phyloP scores from a whole-genome alignment of 2,888 invertebrate species.

The Dasypolia templi region DNA sequence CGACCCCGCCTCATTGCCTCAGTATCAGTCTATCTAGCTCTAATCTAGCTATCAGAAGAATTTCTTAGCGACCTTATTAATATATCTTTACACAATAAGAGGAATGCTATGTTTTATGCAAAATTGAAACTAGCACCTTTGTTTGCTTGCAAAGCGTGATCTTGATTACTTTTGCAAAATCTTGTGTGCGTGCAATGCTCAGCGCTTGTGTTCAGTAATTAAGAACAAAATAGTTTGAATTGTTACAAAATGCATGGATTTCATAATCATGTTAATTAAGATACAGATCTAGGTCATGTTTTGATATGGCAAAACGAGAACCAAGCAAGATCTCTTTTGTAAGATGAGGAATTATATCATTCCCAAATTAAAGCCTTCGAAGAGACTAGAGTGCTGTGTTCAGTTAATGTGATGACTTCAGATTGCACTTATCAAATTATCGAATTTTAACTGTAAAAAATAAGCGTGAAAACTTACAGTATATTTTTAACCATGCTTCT shows the following conservation, averaged over 20 bases:
- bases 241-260: constrained; percentile 34
- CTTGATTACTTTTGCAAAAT: constrained; percentile 48
- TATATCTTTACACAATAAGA: neutral
- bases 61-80: neutral
- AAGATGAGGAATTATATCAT: neutral
- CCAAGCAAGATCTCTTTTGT: constrained; percentile 2
- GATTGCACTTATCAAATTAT: neutral
- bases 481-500: neutral
- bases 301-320: neutral
- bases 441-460: neutral
- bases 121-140: constrained; percentile 22
- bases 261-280: constrained; percentile 3
- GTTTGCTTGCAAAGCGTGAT: constrained; percentile 20
- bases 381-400: neutral
- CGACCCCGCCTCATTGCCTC: neutral
- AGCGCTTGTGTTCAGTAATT: constrained; percentile 6
- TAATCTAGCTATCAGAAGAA: neutral
- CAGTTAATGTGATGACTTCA: neutral
- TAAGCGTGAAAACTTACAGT: too few species aligned
- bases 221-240: constrained; percentile 33
- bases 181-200: constrained; percentile 18
- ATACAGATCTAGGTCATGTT: constrained; percentile 25
- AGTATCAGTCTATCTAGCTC: too few species aligned
- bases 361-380: constrained; percentile 1
- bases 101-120: constrained; percentile 9